Conservation (phyloP, 2,888 invertebrate species). For the Omphaloscelis lunosa region DNA sequence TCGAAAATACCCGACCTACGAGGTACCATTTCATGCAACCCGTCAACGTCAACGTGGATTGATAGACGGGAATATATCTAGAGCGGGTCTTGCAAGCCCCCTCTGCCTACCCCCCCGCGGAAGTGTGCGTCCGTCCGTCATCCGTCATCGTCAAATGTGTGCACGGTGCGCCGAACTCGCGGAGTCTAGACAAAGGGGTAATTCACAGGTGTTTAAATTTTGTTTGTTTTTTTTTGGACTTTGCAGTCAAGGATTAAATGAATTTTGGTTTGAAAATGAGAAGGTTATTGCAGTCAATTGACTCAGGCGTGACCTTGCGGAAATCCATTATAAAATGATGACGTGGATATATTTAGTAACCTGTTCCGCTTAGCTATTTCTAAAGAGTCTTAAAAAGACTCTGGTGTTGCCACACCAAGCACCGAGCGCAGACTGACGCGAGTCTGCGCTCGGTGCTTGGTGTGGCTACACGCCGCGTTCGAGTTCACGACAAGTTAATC, state of each 20-base stretch:
- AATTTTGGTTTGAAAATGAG: not conserved
- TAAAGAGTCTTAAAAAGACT: no score
- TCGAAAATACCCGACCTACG: slow-evolving; percentile 69
- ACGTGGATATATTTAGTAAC: no score
- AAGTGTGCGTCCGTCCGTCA: slow-evolving; percentile 78
- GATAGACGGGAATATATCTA: slow-evolving; percentile 84
- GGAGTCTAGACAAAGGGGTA: slow-evolving; percentile 66
- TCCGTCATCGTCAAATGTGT: slow-evolving; percentile 82
- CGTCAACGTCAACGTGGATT: slow-evolving; percentile 82
- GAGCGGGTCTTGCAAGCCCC: slow-evolving; percentile 76
- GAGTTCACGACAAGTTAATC: no score
- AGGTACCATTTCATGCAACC: slow-evolving; percentile 77
- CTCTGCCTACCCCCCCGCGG: slow-evolving; percentile 66
- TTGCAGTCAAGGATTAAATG: not conserved
- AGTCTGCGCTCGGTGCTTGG: no score
- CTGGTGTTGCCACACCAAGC: no score
- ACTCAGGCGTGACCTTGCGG: no score
- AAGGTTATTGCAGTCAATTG: not conserved
- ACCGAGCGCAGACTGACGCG: no score
- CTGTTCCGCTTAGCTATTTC: no score
- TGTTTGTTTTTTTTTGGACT: not conserved
- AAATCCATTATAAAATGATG: no score
- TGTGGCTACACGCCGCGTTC: no score
- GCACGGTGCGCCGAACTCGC: slow-evolving; percentile 66
- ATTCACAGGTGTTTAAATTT: slow-evolving; percentile 56